phyloP scores from a whole-genome alignment of 2,888 invertebrate genomes.

The Lepidochrysops patricia region DNA sequence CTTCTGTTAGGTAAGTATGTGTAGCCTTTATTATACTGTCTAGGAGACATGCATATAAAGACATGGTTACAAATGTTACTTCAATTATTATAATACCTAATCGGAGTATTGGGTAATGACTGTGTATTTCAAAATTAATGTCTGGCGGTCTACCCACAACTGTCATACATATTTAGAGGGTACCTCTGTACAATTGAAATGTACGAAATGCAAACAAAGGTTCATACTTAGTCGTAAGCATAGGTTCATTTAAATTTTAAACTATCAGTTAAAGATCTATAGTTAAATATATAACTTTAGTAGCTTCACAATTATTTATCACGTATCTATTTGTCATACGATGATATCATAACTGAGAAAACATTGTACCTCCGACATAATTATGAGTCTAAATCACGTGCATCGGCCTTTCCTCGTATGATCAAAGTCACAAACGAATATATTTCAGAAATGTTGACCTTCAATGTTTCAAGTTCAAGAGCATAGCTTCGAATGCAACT shows the following conservation, averaged over 20 bases:
- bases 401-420: neutral
- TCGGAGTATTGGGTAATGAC: neutral
- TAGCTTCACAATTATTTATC: no score
- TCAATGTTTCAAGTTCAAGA: neutral
- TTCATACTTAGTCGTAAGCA: no score
- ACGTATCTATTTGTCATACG: neutral
- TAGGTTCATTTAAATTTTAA: no score
- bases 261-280: no score
- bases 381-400: neutral
- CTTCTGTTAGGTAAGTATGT: neutral
- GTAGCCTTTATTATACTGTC: neutral
- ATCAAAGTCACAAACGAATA: neutral
- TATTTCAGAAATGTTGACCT: neutral
- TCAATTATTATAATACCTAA: neutral
- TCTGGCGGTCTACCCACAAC: neutral
- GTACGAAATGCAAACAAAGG: no score
- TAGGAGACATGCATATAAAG: neutral
- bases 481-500: neutral
- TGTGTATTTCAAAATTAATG: neutral
- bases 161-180: no score
- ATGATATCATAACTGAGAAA: slow-evolving; percentile 6
- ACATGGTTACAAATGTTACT: neutral
- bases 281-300: no score
- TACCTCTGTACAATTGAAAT: no score
- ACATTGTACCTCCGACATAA: neutral